Percentiles rank a stretch among this genome's conserved stretches.
These are phyloP conservation scores for Leuciscus idus DNA, from an alignment of 2,113 vertebrate species.

Conservation along the genomic window DNA sequence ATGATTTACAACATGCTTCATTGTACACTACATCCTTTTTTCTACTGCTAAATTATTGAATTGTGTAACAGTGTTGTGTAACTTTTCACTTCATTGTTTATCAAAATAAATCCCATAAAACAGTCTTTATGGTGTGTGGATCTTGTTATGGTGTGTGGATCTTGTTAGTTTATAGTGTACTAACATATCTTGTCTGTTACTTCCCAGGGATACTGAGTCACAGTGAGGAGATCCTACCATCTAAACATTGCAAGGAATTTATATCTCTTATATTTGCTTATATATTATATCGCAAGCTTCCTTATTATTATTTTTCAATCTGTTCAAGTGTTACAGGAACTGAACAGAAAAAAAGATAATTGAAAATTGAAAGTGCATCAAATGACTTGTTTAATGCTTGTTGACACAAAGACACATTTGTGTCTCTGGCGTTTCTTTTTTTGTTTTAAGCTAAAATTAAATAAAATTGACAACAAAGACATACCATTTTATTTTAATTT, in stretches of 20 bases:
- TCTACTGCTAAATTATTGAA: background rate
- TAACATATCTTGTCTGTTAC: background rate
- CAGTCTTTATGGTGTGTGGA: background rate
- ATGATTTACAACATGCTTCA: background rate
- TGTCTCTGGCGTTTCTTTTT: background rate
- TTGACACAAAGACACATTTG: background rate
- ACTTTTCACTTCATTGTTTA: too few relatives aligned
- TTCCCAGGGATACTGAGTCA: background rate
- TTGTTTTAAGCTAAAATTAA: too few relatives aligned
- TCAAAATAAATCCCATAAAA: background rate
- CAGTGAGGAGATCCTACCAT: background rate
- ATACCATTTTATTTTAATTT: too few relatives aligned
- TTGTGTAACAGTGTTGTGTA: background rate
- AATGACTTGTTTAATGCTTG: background rate
- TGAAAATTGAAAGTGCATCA: background rate
- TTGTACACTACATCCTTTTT: background rate
- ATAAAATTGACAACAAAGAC: too few relatives aligned
- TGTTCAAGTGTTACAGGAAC: background rate
- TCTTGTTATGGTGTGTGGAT: too few relatives aligned
- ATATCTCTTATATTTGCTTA: background rate
- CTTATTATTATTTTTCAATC: background rate
- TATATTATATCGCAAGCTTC: too few relatives aligned
- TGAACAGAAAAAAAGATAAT: background rate
- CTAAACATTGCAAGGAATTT: background rate
- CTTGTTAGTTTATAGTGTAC: background rate